Evolutionary conservation across 2,888 invertebrate genomes (phyloP), one percentile per base, ranked within the genome.

Genomic region (Pasiphila rectangulata): DNA sequence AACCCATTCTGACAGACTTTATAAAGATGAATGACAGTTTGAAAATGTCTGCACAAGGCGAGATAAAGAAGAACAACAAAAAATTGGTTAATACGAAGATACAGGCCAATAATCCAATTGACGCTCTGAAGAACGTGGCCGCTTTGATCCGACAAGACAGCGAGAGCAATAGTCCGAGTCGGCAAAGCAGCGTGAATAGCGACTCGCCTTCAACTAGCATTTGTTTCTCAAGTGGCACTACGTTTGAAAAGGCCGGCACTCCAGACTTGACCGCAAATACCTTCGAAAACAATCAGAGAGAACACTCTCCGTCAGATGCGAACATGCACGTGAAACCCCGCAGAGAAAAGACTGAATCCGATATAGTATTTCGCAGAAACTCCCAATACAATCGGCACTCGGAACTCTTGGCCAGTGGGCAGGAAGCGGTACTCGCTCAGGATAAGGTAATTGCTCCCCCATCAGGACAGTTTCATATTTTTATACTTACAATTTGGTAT

Each of bases 321-420:
- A 69, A 56, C 63, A 80, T 54, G 19, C 83, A 91, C 57, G 75
- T 93, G 61, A 90, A 91, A 68, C 95, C 94, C 38, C 91, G 96
- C 69, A 91, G 96, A 67, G 96, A 96, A 91, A 95, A 95, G 90
- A 96, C 96, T 72, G 96, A 96, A 87, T 95, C 95, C 51, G 95
- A 95, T 80, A 95, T 96, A 75, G 93, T 95, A 65, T 91, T 94
- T 73, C 91, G 94, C 67, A 92, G 86, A 68, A 84, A 81, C 72
- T 86, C 86, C 25, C 81, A 83, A 63, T 83, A 79, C 70, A 86
- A 75, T 61, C 82, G 83, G 61, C 83, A 85, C 70, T 69, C 80
- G 59, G 85, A 86, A 61, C 72, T 83, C 54, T 64, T 81, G 67
- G 67, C 83, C 63, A 78, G 75, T 78, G 88, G 88, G 84, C 88